These are phyloP conservation scores for Lobophora halterata DNA, from an alignment of 2,888 invertebrate genomes.

Conservation along the genomic window DNA sequence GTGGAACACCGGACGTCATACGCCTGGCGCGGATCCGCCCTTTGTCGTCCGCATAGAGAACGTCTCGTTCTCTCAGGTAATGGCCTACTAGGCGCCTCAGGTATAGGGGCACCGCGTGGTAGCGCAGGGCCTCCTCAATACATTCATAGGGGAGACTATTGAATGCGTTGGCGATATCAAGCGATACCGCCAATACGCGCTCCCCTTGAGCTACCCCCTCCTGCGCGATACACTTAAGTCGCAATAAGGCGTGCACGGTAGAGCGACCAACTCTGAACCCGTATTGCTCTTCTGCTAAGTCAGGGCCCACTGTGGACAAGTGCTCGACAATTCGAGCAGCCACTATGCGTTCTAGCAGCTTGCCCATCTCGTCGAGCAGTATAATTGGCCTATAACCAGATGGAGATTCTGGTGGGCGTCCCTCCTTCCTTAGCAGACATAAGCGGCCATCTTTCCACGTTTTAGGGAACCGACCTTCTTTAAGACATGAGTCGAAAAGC, in stretches of 20 bases:
- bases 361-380: no score
- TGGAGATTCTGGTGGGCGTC: no score
- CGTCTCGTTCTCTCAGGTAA: neutral
- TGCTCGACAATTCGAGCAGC: no score
- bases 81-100: neutral
- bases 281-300: neutral
- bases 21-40: neutral
- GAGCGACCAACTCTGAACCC: conserved; percentile 2
- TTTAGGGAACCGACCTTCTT: no score
- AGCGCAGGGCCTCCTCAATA: conserved; percentile 13
- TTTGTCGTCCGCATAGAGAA: neutral
- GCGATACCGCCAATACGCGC: conserved; percentile 4
- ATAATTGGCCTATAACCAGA: no score
- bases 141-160: conserved; percentile 6
- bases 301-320: no score
- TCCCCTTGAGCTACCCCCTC: neutral
- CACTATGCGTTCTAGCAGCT: no score
- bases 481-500: no score
- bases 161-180: conserved; percentile 10
- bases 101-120: conserved; percentile 7
- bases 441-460: no score
- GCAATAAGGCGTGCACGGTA: neutral
- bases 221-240: neutral
- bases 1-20: conserved; percentile 1
- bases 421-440: no score